A percentile compares a stretch with the other conserved stretches of the same genome.
These are phyloP conservation scores for Ianthella basta DNA, from an alignment of 37 sponge, comb jelly and placozoan genomes.

Conservation along the genomic window DNA sequence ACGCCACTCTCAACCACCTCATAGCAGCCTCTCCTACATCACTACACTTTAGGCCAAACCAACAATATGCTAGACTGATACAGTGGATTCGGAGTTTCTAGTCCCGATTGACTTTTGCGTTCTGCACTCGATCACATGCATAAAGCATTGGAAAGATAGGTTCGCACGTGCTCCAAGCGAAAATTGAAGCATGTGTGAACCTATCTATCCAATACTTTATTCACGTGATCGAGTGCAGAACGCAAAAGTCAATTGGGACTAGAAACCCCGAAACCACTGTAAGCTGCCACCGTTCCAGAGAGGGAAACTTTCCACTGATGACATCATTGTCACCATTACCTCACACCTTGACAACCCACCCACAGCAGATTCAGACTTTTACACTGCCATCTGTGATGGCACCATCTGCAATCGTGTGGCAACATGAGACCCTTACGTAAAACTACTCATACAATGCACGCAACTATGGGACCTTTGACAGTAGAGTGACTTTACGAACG, in stretches of 20 bases:
- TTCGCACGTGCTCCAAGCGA: no score
- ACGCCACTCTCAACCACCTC: conserved; percentile 3
- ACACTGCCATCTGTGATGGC: not conserved
- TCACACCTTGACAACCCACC: conserved; percentile 6
- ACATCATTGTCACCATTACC: conserved; percentile 5
- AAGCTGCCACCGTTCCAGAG: conserved; percentile 3
- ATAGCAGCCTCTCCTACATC: not conserved
- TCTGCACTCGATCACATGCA: no score
- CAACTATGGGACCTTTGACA: not conserved
- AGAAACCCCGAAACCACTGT: no score
- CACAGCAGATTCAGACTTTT: conserved; percentile 10
- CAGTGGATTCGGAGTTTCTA: no score
- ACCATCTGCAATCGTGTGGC: conserved; percentile 14
- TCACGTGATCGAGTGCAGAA: no score
- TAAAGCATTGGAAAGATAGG: no score
- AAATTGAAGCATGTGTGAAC: no score
- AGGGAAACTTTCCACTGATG: not conserved
- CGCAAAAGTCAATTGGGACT: no score
- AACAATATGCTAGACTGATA: not conserved
- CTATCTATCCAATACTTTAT: no score
- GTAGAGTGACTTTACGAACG: not conserved
- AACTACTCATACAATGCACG: not conserved
- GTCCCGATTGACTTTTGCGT: no score
- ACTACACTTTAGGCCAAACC: not conserved
- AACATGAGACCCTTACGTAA: not conserved